Evolutionary conservation across 92 coral and sea anemone genomes (phyloP), one percentile per base, ranked within the genome.

Genomic region (Pocillopora grandis): DNA sequence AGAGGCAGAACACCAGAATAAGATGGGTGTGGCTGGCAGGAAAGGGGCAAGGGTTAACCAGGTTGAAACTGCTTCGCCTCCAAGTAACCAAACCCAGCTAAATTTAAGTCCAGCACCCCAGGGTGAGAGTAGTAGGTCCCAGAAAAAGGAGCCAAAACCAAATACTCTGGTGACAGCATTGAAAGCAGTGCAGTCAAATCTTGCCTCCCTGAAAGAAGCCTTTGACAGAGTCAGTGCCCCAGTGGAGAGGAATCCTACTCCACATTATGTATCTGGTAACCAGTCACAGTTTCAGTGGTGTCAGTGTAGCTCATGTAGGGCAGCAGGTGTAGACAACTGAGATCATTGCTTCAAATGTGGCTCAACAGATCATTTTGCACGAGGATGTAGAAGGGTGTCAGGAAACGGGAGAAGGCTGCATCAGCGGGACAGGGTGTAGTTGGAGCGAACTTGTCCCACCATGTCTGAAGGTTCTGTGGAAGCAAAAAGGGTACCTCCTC

Each of bases 381-480:
- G 88, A 42, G 90, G 93, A 31, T 90, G 93, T 55, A 70, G 62
- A 82, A 70, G 72, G 23, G 71, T 12, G 7, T 81, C n/a, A 88
- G 87, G 87, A 88, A 88, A 88, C 89, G 84, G 59, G 87, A 71
- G 74, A 66, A 75, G 88, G 91, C 86, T 91, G 65, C 92, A 13
- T 23, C 87, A 72, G 61, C 82, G 92, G 92, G 90, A 88, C 87
- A 84, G 89, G 88, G 74, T 71, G 94, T 91, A 91, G 91, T 86
- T 86, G 75, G n/a, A 31, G 21, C 35, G 62, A 58, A n/a, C 21
- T 48, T 7, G 67, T 23, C 65, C 91, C 78, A 89, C 92, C 90
- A 79, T 33, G 79, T 63, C 65, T 88, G 94, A 33, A 69, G 62
- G 78, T 88, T 20, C 60, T 90, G 93, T 61, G 82, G 85, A 55